A percentile compares a stretch with the other conserved stretches of the same genome.
phyloP scores from a whole-genome alignment of 2,113 vertebrate species.

The Felis chaus region DNA sequence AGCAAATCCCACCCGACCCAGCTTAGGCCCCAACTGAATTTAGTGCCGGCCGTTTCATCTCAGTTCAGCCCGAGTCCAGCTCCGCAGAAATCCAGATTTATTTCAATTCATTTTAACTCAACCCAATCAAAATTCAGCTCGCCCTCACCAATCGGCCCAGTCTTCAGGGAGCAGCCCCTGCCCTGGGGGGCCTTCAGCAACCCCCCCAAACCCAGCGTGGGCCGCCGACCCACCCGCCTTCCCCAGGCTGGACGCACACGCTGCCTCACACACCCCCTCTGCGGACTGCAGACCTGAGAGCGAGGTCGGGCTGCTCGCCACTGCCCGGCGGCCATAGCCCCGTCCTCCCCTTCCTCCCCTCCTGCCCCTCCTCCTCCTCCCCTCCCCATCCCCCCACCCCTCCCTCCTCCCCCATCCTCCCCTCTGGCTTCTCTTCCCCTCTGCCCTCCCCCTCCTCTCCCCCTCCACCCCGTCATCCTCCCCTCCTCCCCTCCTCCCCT shows the following conservation, averaged over 20 bases:
- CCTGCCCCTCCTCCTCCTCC: no score
- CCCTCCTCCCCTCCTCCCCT: no score
- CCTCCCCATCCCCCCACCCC: rapidly evolving
- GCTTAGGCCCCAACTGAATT: neutral
- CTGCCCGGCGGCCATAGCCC: rapidly evolving
- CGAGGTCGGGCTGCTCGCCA: rapidly evolving
- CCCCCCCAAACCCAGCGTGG: neutral
- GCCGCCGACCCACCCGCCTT: neutral
- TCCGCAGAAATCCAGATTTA: neutral
- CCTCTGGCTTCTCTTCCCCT: rapidly evolving
- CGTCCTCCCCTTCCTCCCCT: rapidly evolving
- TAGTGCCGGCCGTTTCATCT: neutral
- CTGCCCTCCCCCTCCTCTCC: rapidly evolving
- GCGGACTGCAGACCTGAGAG: neutral
- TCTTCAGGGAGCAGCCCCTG: neutral
- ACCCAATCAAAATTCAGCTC: neutral
- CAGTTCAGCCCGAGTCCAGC: neutral
- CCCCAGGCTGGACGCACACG: neutral
- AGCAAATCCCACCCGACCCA: neutral
- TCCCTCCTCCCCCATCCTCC: no score
- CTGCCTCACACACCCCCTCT: neutral
- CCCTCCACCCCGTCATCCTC: no score
- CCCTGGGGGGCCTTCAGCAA: rapidly evolving
- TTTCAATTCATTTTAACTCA: neutral
- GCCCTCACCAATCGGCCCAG: neutral